phyloP scores from a whole-genome alignment of 2,888 invertebrate genomes.

The Deroplatys truncata region DNA sequence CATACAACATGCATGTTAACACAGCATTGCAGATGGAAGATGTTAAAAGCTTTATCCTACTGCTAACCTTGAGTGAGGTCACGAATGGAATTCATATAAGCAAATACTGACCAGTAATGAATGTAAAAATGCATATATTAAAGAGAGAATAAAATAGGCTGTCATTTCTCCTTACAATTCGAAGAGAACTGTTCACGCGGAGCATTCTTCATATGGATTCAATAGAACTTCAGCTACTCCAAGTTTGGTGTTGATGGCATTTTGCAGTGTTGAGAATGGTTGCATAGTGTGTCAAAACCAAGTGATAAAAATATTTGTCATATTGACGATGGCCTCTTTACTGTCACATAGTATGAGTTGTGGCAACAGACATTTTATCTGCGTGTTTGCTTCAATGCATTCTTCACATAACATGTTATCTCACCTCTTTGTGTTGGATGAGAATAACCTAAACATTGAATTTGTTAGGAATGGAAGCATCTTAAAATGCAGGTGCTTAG shows the following conservation, averaged over 20 bases:
- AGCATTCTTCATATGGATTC: background rate
- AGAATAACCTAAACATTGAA: background rate
- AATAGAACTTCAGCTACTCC: background rate
- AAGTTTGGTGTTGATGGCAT: background rate
- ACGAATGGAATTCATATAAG: background rate
- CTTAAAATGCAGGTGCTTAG: background rate
- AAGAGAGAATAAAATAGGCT: background rate
- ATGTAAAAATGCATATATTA: background rate
- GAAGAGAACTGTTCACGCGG: background rate
- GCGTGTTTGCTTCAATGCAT: background rate
- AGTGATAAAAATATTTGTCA: background rate
- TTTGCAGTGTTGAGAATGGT: background rate
- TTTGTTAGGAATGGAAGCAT: background rate
- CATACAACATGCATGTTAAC: background rate
- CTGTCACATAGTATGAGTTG: background rate
- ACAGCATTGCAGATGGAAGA: background rate
- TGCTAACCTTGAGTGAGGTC: background rate
- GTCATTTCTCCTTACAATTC: background rate
- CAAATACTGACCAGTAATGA: background rate
- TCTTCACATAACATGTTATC: background rate
- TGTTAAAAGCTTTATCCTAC: background rate
- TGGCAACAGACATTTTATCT: background rate
- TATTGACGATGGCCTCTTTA: background rate
- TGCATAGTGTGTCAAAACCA: background rate
- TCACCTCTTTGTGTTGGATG: background rate